Base-by-base conservation (phyloP, 2,113 vertebrate species). In the Synchiropus splendidus region DNA sequence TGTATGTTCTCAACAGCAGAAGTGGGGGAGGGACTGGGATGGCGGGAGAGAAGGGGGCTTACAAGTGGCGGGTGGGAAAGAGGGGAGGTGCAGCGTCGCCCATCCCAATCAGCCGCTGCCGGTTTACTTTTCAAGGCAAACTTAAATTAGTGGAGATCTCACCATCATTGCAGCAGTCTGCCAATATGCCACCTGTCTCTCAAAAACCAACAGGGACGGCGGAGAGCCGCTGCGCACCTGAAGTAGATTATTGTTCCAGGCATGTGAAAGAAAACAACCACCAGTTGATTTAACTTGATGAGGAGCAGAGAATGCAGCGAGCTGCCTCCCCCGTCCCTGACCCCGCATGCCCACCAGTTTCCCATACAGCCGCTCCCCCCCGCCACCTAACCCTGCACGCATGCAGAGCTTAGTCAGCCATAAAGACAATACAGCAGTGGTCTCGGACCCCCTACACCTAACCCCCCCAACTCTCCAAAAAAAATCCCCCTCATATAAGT, bases 391-490 rank as follows among this genome's bases (percentile, higher is more conserved):
- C 62, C 63, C 70, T 40, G 37, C 54, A 54, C 36, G 49, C 64
- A 61, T 12, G 10, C 56, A 43, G 21, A 27, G 74, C 62, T 68
- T 72, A 78, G 64, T 76, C 76, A 75, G 68, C 69, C 75, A 75
- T 42, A 74, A 74, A 83, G 58, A 67, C 77, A 79, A 73, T 74
- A 53, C 57, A n/a, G 48, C 59, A 36, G 42, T 33, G 51, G 56
- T 62, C 53, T 44, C 8, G 11, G 14, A 36, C 40, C 1, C n/a
- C 33, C 40, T 3, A 9, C 32, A 34, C 34, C 12, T 8, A 6
- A 10, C 11, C 9, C 9, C 5, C 12, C 14, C 11, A 6, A 43
- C 48, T 54, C 36, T n/a, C n/a, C n/a, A n/a, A n/a, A n/a, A n/a
- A n/a, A n/a, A n/a, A n/a, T n/a, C 54, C 58, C 64, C 56, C 39